Evolutionary conservation across 2,797 vertebrate species (phyloP), one percentile per base, ranked within the genome.

Genomic region (Huso huso): DNA sequence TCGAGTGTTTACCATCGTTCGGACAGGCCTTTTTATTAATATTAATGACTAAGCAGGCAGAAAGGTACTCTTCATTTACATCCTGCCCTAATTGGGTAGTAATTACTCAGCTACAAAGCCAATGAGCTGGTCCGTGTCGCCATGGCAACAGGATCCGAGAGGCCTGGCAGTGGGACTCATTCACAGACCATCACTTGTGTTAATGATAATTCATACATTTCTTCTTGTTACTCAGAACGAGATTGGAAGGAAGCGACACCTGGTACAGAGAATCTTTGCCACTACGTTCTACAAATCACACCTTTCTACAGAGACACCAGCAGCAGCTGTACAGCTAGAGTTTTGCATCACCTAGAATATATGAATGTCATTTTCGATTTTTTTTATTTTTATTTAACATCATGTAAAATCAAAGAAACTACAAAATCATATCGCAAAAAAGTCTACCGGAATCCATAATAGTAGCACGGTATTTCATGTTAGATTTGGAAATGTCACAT

Each of bases 81-180:
- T 86, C 86, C 86, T 84, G 81, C 90, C 93, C 92, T 97, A 98
- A 98, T 97, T 97, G 95, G 90, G 91, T 95, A 85, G 94, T 96
- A 97, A 99, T 97, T 96, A 95, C 93, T 99, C 91, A 97, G 97
- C 93, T 96, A 93, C 94, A 96, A 97, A 98, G 95, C 95, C 96
- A 98, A 98, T 95, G 95, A 96, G 91, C 85, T 84, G 88, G 91
- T 92, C 86, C 83, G 88, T 79, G 94, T 97, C 88, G 89, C 94
- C 88, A 94, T 94, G 89, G 94, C 89, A 93, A 94, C 92, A 73
- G 86, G 87, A 91, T 88, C 88, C 87, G 89, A 13, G 76, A 67
- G 90, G 92, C 88, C 91, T 92, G 89, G 86, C 89, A 88, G 88
- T 86, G 90, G 89, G 87, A 86, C 90, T 86, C 90, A 86, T 89